A percentile compares a stretch with the other conserved stretches of the same genome.
Conservation (phyloP, 2,797 vertebrate species). For the Epinephelus malabaricus region DNA sequence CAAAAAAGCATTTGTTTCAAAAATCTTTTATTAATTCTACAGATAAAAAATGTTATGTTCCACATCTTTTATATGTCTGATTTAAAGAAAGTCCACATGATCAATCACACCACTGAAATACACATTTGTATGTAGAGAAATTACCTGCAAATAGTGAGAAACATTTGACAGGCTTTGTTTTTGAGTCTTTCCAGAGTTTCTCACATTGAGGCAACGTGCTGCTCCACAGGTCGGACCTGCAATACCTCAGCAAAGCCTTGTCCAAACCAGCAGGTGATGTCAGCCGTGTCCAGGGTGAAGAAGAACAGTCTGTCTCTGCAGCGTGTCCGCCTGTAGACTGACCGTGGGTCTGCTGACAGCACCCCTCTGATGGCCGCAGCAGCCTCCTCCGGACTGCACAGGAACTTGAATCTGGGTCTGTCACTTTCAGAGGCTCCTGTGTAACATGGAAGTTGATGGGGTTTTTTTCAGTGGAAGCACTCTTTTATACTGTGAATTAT, state of each 20-base stretch:
- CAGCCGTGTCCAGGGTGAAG: conserved; percentile 88
- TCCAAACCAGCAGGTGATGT: conserved; percentile 94
- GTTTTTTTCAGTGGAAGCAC: conserved; percentile 12
- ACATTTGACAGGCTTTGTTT: conserved; percentile 11
- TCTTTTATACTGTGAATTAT: not conserved
- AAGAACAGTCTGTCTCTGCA: conserved; percentile 91
- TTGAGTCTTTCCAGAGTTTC: not conserved
- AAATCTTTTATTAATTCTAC: conserved; percentile 23
- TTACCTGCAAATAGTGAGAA: not conserved
- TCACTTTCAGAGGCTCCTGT: conserved; percentile 57
- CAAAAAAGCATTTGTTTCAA: not conserved
- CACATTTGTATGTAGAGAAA: conserved; percentile 6
- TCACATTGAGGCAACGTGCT: conserved; percentile 4
- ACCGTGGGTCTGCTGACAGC: conserved; percentile 91
- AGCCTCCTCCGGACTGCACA: conserved; percentile 87
- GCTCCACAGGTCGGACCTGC: conserved; percentile 77
- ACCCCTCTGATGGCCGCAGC: conserved; percentile 85
- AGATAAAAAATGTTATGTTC: not conserved
- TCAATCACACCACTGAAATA: not conserved
- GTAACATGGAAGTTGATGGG: conserved; percentile 5
- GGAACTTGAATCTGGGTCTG: conserved; percentile 85
- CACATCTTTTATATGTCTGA: not conserved
- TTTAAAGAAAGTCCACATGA: not conserved
- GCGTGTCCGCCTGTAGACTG: conserved; percentile 89
- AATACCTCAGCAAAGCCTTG: conserved; percentile 91